Conservation (phyloP, 2,113 vertebrate genomes). For the Podiceps cristatus region DNA sequence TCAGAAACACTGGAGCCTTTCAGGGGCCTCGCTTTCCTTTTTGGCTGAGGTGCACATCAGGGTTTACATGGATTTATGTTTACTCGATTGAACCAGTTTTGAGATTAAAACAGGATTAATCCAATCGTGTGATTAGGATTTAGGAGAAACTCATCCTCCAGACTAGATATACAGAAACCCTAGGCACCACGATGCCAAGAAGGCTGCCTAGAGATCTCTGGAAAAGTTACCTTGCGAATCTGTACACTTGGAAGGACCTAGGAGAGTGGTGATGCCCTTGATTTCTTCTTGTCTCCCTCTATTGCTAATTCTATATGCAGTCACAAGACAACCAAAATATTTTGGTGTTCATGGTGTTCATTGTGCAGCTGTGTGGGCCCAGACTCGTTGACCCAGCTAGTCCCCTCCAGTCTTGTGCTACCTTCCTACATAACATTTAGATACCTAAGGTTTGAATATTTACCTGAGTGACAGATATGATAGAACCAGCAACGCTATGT, state of each 20-base stretch:
- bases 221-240: not conserved
- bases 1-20: not conserved
- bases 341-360: not conserved
- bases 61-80: not conserved
- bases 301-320: not conserved
- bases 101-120: slow-evolving; percentile 23
- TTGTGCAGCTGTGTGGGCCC: not conserved
- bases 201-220: not conserved
- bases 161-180: not conserved
- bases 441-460: not conserved
- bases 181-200: not conserved
- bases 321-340: not conserved
- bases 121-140: slow-evolving; percentile 4
- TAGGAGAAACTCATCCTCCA: not conserved
- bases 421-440: not conserved
- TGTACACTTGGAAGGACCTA: not conserved
- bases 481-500: not conserved
- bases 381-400: not conserved
- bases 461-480: not conserved
- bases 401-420: not conserved
- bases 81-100: not conserved
- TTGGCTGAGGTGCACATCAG: not conserved
- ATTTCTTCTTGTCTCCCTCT: not conserved
- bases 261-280: not conserved
- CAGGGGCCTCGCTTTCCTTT: not conserved